A percentile compares a stretch with the other conserved stretches of the same genome.
Conservation (phyloP, 2,888 invertebrate species). For the Mamestra brassicae region DNA sequence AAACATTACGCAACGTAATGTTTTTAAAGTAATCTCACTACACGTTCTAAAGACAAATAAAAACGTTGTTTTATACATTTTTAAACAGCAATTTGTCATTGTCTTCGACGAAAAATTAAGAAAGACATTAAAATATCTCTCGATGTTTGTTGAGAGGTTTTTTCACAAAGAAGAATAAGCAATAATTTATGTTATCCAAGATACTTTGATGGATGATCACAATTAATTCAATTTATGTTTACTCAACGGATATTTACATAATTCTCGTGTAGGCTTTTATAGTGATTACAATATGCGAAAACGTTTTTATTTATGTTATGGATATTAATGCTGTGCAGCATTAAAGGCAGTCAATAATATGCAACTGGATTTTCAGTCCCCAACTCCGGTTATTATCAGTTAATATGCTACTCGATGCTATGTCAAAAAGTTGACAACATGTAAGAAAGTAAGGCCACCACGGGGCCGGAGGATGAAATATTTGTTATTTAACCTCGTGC, state of each 20-base stretch:
- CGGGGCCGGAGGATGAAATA: no score
- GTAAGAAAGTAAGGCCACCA: no score
- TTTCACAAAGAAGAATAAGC: slow-evolving; percentile 71
- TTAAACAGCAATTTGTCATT: slow-evolving; percentile 70
- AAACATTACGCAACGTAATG: slow-evolving; percentile 44
- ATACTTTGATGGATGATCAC: slow-evolving; percentile 84
- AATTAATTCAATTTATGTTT: slow-evolving; percentile 80
- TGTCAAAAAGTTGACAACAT: no score
- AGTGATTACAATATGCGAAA: slow-evolving; percentile 54
- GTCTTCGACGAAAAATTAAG: slow-evolving; percentile 71
- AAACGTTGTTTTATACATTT: slow-evolving; percentile 43
- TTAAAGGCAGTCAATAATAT: background rate
- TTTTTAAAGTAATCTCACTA: slow-evolving; percentile 27
- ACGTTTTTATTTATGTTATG: background rate
- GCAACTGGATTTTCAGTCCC: no score
- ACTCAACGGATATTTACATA: slow-evolving; percentile 67
- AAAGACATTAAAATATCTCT: slow-evolving; percentile 75
- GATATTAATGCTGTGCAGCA: background rate
- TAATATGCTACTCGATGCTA: no score
- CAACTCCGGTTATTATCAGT: no score
- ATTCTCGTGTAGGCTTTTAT: slow-evolving; percentile 64
- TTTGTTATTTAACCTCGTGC: no score
- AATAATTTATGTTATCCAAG: slow-evolving; percentile 74
- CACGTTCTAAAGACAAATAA: slow-evolving; percentile 28
- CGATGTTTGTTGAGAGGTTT: slow-evolving; percentile 72